Evolutionary conservation across 1,140 invertebrate genomes (phyloP).

Genomic region (Drosophila tropicalis): DNA sequence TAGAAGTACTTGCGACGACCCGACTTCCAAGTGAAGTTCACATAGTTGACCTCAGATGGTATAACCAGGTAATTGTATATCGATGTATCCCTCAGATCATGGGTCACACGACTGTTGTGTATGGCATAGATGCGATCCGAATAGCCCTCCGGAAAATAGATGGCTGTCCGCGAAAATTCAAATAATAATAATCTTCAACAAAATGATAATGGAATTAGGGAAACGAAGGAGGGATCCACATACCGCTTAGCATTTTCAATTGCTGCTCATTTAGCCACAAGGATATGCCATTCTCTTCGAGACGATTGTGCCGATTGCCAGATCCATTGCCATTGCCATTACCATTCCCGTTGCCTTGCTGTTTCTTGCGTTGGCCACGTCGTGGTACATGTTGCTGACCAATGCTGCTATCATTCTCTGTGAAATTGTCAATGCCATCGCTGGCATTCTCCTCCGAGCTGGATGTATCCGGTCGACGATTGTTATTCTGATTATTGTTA

Average conservation of each 20-base stretch:
- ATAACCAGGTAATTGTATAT: slow-evolving; percentile 94
- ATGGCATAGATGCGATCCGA: slow-evolving; percentile 94
- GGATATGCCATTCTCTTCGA: slow-evolving; percentile 86
- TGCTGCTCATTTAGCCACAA: slow-evolving; percentile 95
- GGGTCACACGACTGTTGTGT: slow-evolving; percentile 91
- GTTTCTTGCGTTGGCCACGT: slow-evolving; percentile 55
- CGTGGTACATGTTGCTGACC: slow-evolving; percentile 35
- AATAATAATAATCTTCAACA: no score
- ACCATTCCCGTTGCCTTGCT: slow-evolving; percentile 29
- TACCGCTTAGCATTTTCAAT: slow-evolving; percentile 94
- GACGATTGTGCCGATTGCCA: slow-evolving; percentile 55
- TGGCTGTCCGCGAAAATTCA: slow-evolving; percentile 32
- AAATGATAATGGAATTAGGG: no score
- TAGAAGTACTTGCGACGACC: slow-evolving; percentile 93
- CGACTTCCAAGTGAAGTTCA: slow-evolving; percentile 96
- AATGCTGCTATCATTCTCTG: slow-evolving; percentile 51
- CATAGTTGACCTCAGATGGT: slow-evolving; percentile 93
- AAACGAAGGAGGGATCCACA: slow-evolving; percentile 3
- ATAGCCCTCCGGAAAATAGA: slow-evolving; percentile 76
- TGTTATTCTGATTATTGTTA: slow-evolving; percentile 40
- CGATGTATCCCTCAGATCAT: slow-evolving; percentile 94
- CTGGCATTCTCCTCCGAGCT: slow-evolving; percentile 65
- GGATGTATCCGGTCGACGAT: slow-evolving; percentile 48
- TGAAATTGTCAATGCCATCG: slow-evolving; percentile 46
- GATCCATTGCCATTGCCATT: slow-evolving; percentile 27